Evolutionary conservation across 2,113 vertebrate species (phyloP).

Genomic region (Hirundichthys speculiger): DNA sequence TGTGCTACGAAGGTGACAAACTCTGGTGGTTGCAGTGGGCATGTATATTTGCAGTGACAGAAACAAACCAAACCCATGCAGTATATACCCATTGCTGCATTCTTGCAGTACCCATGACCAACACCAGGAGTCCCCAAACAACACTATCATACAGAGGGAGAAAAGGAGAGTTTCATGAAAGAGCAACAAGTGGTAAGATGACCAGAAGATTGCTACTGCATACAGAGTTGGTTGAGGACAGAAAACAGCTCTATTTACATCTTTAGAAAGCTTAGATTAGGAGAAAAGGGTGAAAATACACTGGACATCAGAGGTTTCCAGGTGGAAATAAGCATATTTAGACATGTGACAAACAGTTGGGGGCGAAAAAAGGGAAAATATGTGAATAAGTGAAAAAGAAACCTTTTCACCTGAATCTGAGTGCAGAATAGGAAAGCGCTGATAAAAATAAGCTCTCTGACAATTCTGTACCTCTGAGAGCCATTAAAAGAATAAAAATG

Average conservation of each 20-base stretch:
- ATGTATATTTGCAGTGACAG: slow-evolving; percentile 60
- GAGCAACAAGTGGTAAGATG: slow-evolving; percentile 41
- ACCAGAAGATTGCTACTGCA: slow-evolving; percentile 25
- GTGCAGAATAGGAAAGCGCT: slow-evolving; percentile 82
- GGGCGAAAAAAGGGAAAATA: not conserved
- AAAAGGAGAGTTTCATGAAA: slow-evolving; percentile 76
- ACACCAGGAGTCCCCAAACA: slow-evolving; percentile 83
- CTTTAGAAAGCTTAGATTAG: slow-evolving; percentile 11
- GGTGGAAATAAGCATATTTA: slow-evolving; percentile 48
- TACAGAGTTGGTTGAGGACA: slow-evolving; percentile 21
- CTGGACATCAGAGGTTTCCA: not conserved
- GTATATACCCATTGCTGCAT: slow-evolving; percentile 83
- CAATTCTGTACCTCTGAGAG: slow-evolving; percentile 89
- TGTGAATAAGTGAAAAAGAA: slow-evolving; percentile 49
- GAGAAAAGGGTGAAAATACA: not conserved
- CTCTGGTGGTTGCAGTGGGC: slow-evolving; percentile 47
- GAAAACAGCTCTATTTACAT: not conserved
- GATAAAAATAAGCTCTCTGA: slow-evolving; percentile 97
- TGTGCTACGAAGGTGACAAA: slow-evolving; percentile 49
- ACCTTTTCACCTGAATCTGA: slow-evolving; percentile 90
- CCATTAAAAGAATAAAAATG: slow-evolving; percentile 43
- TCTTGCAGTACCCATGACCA: slow-evolving; percentile 82
- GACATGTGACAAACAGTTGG: slow-evolving; percentile 4
- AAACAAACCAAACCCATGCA: slow-evolving; percentile 84
- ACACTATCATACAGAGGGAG: slow-evolving; percentile 82